Base-by-base conservation (phyloP, 1,140 invertebrate species). In the Macrocentrus cingulum region DNA sequence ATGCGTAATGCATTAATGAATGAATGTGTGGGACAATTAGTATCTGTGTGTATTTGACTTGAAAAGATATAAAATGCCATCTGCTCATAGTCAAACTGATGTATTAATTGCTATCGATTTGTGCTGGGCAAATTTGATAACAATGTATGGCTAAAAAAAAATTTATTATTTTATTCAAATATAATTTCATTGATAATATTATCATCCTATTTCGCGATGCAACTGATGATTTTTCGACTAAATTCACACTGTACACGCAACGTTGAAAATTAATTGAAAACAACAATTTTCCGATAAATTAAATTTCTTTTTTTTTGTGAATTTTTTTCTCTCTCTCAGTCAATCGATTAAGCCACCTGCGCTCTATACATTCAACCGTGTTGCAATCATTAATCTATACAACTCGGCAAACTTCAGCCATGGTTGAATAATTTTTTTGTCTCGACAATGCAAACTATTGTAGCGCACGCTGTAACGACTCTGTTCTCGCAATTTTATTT, bases 181-280 rank as follows among this genome's bases (percentile, higher is more conserved):
- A n/a, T n/a, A n/a, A n/a, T n/a, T n/a, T n/a, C n/a, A n/a, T n/a
- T n/a, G n/a, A n/a, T n/a, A n/a, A n/a, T n/a, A n/a, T n/a, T n/a
- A n/a, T n/a, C n/a, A n/a, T n/a, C n/a, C n/a, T n/a, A n/a, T n/a
- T n/a, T n/a, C n/a, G n/a, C n/a, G n/a, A n/a, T 29, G 4, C 4
- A 29, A 25, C 15, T 25, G 18, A 56, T 46, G 13, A 37, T 56
- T 48, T 56, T 46, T 45, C 42, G 29, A 22, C 19, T 11, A 4
- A 20, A 8, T 9, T 18, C 7, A 9, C 20, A 13, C 44, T 34
- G n/a, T 22, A 2, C 13, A 49, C 25, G 32, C 29, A 36, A 36
- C 49, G 15, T 19, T 51, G 49, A 51, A 51, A 51, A 37, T 37
- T 37, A 51, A 37, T 51, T 37, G 37, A 51, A 51, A 51, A 51